Base-by-base conservation (phyloP, 2,113 vertebrate genomes). In the Chaenogobius annularis region DNA sequence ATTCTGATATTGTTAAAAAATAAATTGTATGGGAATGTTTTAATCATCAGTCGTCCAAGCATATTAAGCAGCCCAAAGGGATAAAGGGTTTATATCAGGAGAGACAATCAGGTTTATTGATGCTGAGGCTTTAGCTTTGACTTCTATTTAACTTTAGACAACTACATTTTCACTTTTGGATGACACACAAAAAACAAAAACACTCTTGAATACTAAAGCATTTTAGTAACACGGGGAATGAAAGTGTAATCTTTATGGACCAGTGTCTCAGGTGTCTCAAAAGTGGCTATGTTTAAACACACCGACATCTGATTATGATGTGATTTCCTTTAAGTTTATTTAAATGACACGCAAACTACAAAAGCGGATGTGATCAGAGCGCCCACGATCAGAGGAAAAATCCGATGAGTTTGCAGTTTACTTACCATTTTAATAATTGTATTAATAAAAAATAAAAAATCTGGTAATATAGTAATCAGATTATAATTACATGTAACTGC, bases 91-190 rank as follows among this genome's bases (percentile, higher is more conserved):
- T 81, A 61, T 50, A 56, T 14, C 35, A 31, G 56, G 22, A 72
- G 54, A 58, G 26, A 70, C 75, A 72, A 66, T 66, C 71, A 82
- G 68, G 77, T 72, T 82, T 80, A 68, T 71, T 15, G 0, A 46
- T 63, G 78, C 58, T 0, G 40, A 75, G 54, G 67, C 66, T 73
- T 79, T 81, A 76, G 71, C 68, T 74, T 68, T 50, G 54, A 52
- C 61, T 75, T 78, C 55, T 62, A 69, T 89, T 81, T 77, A 74
- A 72, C 64, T 73, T 79, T 13, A 19, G 54, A 78, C 26, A 61
- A 61, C 58, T 61, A 35, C 58, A 61, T 3, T 26, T 35, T 35
- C 58, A 61, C 26, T 61, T 61, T 8, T 6, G 23, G 26, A 26
- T 17, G 14, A 26, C 13, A 17, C 1, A 26, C 55, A 58, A 55